A percentile compares a stretch with the other conserved stretches of the same genome.
phyloP scores from a whole-genome alignment of 2,797 vertebrate genomes.

The Eulemur albifrons region DNA sequence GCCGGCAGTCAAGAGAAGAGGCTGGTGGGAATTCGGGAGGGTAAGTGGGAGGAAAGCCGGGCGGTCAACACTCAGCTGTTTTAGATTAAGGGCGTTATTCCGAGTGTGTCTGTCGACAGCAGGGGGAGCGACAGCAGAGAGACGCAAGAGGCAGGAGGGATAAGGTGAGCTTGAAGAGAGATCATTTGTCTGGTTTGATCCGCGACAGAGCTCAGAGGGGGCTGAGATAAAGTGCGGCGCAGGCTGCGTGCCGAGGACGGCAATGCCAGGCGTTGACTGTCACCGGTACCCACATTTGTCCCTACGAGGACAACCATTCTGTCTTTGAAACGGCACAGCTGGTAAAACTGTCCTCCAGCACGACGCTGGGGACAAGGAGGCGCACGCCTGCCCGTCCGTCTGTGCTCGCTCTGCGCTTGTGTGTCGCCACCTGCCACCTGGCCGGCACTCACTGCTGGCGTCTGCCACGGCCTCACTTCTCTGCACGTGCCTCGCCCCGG shows the following conservation, averaged over 20 bases:
- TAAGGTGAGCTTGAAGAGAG: background rate
- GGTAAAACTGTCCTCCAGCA: background rate
- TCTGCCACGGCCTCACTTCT: background rate
- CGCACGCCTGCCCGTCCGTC: rapidly evolving
- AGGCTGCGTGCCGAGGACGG: background rate
- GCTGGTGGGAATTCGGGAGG: background rate
- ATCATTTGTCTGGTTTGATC: background rate
- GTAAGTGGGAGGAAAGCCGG: too few relatives aligned
- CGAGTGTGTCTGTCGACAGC: background rate
- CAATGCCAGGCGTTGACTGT: rapidly evolving
- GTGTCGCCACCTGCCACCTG: background rate
- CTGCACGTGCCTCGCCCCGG: background rate
- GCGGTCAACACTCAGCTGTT: background rate
- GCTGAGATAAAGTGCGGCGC: background rate
- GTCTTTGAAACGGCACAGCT: background rate
- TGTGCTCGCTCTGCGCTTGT: background rate
- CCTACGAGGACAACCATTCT: too few relatives aligned
- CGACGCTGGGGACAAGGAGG: rapidly evolving
- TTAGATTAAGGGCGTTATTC: background rate
- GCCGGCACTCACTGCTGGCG: rapidly evolving
- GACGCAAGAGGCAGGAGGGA: background rate
- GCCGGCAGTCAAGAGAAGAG: background rate
- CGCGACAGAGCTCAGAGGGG: background rate
- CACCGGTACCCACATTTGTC: too few relatives aligned
- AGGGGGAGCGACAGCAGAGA: background rate